Conservation (phyloP, 2,113 vertebrate genomes). For the Dasyprocta punctata region DNA sequence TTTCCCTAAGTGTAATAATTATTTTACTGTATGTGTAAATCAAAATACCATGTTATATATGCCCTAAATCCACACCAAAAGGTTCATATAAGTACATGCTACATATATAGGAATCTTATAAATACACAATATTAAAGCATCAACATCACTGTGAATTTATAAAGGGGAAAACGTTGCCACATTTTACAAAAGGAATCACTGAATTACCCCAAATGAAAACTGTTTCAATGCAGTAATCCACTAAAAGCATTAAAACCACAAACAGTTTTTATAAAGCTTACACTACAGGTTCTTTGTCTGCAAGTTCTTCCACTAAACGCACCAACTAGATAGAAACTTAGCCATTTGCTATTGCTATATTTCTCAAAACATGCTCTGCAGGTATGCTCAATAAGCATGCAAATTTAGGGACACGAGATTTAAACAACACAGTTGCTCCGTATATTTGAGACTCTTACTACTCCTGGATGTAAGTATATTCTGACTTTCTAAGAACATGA, state of each 20-base stretch:
- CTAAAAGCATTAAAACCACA: slow-evolving; percentile 50
- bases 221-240: slow-evolving; percentile 5
- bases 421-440: slow-evolving; percentile 2
- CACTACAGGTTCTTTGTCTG: not conserved
- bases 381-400: not conserved
- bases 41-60: not conserved
- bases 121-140: not conserved
- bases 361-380: not conserved
- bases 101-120: no score
- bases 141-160: slow-evolving; percentile 7
- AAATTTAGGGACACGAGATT: slow-evolving; percentile 14
- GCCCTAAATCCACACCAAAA: not conserved
- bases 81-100: not conserved
- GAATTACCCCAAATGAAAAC: slow-evolving; percentile 29
- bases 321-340: not conserved
- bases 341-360: not conserved
- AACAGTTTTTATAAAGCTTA: slow-evolving; percentile 40
- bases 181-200: slow-evolving; percentile 49
- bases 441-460: not conserved
- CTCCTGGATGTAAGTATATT: not conserved
- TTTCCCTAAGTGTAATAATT: not conserved
- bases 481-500: not conserved
- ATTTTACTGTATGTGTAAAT: not conserved
- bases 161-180: not conserved
- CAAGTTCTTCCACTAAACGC: not conserved